Evolutionary conservation across 2,888 invertebrate species (phyloP), one percentile per base, ranked within the genome.

Genomic region (Deilephila elpenor): DNA sequence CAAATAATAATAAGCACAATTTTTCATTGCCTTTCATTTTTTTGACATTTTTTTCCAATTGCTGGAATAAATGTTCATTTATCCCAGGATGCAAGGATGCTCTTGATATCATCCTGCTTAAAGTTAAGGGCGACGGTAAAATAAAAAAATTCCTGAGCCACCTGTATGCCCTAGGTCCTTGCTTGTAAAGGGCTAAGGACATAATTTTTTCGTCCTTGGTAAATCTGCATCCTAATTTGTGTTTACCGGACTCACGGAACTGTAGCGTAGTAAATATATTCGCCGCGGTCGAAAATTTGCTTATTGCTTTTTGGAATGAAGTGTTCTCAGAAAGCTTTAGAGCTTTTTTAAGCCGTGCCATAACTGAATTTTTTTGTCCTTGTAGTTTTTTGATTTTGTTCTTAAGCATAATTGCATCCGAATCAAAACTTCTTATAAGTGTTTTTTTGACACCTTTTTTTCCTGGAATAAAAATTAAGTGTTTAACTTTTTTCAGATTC

Each of bases 81-180:
- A n/a, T 19, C 17, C 56, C 56, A n/a, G 56, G 5, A n/a, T 56
- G 17, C 6, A 56, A 56, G n/a, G n/a, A 56, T 56, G 56, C 56
- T 56, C 56, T 56, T 56, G 56, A 56, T 56, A 56, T 56, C 56
- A 56, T 56, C 56, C 56, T 17, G 56, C 19, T 56, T 56, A 56
- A n/a, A n/a, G 56, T 56, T 19, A 56, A n/a, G 0, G 56, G n/a
- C 6, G 56, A 56, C 6, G 56, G 56, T 56, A n/a, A 56, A n/a
- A 19, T n/a, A 56, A n/a, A n/a, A 6, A n/a, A 6, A 0, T 19
- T 19, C 3, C 56, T 56, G 5, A 56, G 56, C 56, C 56, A 56
- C 7, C 19, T n/a, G 56, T 56, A 56, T 56, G 56, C 56, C n/a
- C 56, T 56, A n/a, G 56, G 56, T n/a, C 56, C 56, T 56, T 56